Evolutionary conservation across 2,888 invertebrate genomes (phyloP).

Genomic region (Caenorhabditis uteleia): DNA sequence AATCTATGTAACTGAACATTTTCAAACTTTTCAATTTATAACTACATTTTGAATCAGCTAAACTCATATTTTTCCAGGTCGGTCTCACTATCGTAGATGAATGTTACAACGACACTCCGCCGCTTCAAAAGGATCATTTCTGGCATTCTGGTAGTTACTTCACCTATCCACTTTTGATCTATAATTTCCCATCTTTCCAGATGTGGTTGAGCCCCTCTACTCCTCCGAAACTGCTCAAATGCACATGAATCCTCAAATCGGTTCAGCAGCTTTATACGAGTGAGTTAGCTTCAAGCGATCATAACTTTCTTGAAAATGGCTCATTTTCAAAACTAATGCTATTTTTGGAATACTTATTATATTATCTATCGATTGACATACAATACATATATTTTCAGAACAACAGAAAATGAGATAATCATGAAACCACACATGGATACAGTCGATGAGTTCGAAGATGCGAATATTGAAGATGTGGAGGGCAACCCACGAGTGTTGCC

Average conservation of each 20-base stretch:
- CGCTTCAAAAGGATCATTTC: slow-evolving; percentile 50
- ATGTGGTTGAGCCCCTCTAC: slow-evolving; percentile 43
- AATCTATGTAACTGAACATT: too few relatives aligned
- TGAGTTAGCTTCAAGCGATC: slow-evolving; percentile 17
- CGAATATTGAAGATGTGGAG: slow-evolving; percentile 31
- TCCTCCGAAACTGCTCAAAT: slow-evolving; percentile 50
- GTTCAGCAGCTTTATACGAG: slow-evolving; percentile 51
- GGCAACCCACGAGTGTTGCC: slow-evolving; percentile 10
- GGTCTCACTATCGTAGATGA: slow-evolving; percentile 54
- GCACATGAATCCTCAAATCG: slow-evolving; percentile 50
- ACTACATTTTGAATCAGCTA: not conserved
- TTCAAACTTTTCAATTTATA: too few relatives aligned
- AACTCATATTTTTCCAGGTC: slow-evolving; percentile 32
- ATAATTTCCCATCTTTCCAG: too few relatives aligned
- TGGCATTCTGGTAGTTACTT: slow-evolving; percentile 47
- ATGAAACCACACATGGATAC: slow-evolving; percentile 43
- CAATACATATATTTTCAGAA: slow-evolving; percentile 22
- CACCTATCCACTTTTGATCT: too few relatives aligned
- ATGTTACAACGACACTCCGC: slow-evolving; percentile 44
- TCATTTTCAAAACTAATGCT: too few relatives aligned
- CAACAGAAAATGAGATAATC: slow-evolving; percentile 33
- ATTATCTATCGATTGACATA: too few relatives aligned
- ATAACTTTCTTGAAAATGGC: not conserved
- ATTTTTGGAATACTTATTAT: too few relatives aligned
- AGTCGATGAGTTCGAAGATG: slow-evolving; percentile 30